These are phyloP conservation scores for Botia kubotai DNA, from an alignment of 2,797 vertebrate genomes.

Conservation along the genomic window DNA sequence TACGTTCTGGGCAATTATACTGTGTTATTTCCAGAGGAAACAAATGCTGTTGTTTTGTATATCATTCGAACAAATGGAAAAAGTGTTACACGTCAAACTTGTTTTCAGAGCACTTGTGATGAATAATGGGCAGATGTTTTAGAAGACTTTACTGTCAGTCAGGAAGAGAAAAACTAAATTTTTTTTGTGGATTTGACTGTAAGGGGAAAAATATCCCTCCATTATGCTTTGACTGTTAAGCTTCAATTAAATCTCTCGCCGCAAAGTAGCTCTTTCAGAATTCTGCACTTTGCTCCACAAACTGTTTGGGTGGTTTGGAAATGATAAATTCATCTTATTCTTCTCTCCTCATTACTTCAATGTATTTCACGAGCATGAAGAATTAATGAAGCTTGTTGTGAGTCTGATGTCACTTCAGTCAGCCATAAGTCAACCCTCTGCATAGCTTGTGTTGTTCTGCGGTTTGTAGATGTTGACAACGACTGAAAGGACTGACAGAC, in stretches of 20 bases:
- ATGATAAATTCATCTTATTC: conserved; percentile 27
- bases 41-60: conserved; percentile 10
- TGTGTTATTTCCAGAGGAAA: not conserved
- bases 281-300: conserved; percentile 36
- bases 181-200: not conserved
- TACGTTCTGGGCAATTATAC: not conserved
- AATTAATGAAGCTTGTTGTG: conserved; percentile 19
- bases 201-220: conserved; percentile 2
- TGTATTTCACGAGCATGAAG: conserved; percentile 28
- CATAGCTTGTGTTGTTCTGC: not conserved
- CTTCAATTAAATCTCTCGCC: conserved; percentile 41
- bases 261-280: conserved; percentile 32
- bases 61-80: conserved; percentile 5
- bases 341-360: conserved; percentile 39
- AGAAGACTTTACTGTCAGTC: conserved; percentile 24
- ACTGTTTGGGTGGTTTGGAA: conserved; percentile 43
- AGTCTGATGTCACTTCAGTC: conserved; percentile 5
- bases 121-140: conserved; percentile 13
- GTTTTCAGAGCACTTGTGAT: conserved; percentile 4
- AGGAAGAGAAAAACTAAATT: not conserved
- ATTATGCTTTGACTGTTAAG: conserved; percentile 30
- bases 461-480: not conserved
- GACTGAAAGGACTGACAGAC: not conserved
- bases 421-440: conserved; percentile 10
- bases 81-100: not conserved